Evolutionary conservation across 2,113 vertebrate species (phyloP).

Genomic region (Oreochromis tanganicae): DNA sequence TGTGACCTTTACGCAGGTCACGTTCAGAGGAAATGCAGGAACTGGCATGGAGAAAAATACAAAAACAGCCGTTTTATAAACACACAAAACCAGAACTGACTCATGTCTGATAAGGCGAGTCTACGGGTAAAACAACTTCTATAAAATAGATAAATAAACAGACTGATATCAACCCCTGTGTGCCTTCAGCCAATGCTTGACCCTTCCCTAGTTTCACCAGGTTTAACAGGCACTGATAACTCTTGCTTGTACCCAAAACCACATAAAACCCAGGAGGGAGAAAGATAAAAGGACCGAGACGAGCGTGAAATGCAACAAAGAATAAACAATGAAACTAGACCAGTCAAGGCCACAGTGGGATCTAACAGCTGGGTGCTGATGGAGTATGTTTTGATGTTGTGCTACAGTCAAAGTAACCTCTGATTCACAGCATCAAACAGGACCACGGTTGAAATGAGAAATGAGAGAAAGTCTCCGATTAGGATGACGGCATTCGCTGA

Average conservation of each 20-base stretch:
- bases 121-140: slow-evolving; percentile 13
- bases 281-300: not conserved
- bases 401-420: not conserved
- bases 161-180: not conserved
- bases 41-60: not conserved
- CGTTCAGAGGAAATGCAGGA: not conserved
- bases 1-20: not conserved
- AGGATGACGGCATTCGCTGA: not conserved
- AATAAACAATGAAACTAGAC: not conserved
- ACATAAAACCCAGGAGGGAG: not conserved
- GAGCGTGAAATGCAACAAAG: not conserved
- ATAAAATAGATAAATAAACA: slow-evolving; percentile 10
- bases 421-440: not conserved
- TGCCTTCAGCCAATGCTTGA: not conserved
- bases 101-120: slow-evolving; percentile 13
- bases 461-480: not conserved
- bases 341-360: not conserved
- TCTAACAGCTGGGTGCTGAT: not conserved
- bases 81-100: slow-evolving; percentile 4
- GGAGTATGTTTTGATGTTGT: not conserved
- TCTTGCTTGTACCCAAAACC: fast-evolving
- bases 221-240: not conserved
- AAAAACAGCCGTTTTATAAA: slow-evolving; percentile 18
- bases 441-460: not conserved
- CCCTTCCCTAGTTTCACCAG: not conserved